A percentile compares a stretch with the other conserved stretches of the same genome.
Evolutionary conservation across 2,113 vertebrate species (phyloP).

Genomic region (Grantiella picta): DNA sequence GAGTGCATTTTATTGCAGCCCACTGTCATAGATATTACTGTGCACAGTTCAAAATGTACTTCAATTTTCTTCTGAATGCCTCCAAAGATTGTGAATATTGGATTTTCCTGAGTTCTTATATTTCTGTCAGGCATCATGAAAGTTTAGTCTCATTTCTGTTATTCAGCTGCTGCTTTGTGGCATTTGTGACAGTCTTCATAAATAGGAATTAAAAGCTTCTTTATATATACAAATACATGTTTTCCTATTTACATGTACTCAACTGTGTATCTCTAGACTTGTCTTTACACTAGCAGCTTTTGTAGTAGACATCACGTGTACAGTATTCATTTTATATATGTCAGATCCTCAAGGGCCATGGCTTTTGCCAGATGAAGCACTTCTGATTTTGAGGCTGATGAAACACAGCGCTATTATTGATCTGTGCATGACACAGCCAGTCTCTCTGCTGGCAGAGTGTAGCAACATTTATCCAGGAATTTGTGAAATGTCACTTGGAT

Average conservation of each 20-base stretch:
- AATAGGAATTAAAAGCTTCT: constrained; percentile 29
- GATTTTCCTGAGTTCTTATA: not conserved
- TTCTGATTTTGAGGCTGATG: constrained; percentile 81
- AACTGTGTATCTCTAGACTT: constrained; percentile 3
- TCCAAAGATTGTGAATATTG: not conserved
- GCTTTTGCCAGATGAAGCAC: constrained; percentile 79
- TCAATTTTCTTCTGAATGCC: not conserved
- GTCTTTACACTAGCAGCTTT: constrained; percentile 53
- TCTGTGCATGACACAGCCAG: constrained; percentile 80
- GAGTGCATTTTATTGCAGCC: not conserved
- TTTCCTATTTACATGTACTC: constrained; percentile 18
- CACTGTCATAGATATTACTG: not conserved
- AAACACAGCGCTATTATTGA: constrained; percentile 80
- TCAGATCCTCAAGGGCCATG: constrained; percentile 82
- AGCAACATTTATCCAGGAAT: constrained; percentile 89
- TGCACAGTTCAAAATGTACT: not conserved
- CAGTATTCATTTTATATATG: constrained; percentile 74
- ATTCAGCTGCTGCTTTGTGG: not conserved
- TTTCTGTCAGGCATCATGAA: not conserved
- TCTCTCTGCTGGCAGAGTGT: constrained; percentile 77
- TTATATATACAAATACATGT: not conserved
- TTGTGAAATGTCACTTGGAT: constrained; percentile 87
- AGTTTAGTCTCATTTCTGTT: constrained; percentile 29
- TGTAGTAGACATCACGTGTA: constrained; percentile 54
- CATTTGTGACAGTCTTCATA: not conserved